Evolutionary conservation across 1,140 invertebrate genomes (phyloP), one percentile per base, ranked within the genome.

Genomic region (Meloidogyne exigua): DNA sequence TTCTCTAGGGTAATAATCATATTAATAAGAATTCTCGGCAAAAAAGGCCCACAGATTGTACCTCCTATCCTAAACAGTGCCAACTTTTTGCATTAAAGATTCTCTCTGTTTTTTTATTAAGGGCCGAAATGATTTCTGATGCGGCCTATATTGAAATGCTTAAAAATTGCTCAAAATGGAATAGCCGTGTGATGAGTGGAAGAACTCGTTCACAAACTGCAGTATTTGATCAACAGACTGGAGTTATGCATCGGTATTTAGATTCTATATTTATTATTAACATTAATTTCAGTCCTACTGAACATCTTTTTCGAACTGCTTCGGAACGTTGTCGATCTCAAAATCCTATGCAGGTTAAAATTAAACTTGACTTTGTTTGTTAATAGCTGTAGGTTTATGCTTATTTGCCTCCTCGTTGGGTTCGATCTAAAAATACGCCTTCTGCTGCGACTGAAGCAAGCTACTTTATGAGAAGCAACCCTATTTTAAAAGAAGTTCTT

Each of bases 81-180:
- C n/a, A n/a, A n/a, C n/a, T n/a, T n/a, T 32, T 32, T 32, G 28
- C 28, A 32, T 2, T 32, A 32, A 32, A 2, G 7, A 32, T 49
- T 49, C 1, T n/a, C 7, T n/a, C 21, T 7, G 7, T 57, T 57
- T 0, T n/a, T 57, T n/a, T 57, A n/a, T 57, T 57, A 18, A 57
- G 62, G 39, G 49, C 9, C 39, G 63, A 69, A 64, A 86, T 85
- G 86, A 82, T 85, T 44, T 63, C 76, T 25, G 85, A 87, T 44
- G 67, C 76, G 21, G 67, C 71, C 26, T 87, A 87, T 69, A 80
- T 86, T 44, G 86, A 87, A 64, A 69, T 82, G 18, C 75, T 87
- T 72, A 86, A 84, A 69, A 87, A 84, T 68, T 87, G 85, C 76
- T 72, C 76, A 28, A 83, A 87, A 77, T 86, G 81, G 77, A 87